A percentile compares a stretch with the other conserved stretches of the same genome.
Conservation (phyloP, 2,888 invertebrate genomes). For the Oegoconia quadripuncta region DNA sequence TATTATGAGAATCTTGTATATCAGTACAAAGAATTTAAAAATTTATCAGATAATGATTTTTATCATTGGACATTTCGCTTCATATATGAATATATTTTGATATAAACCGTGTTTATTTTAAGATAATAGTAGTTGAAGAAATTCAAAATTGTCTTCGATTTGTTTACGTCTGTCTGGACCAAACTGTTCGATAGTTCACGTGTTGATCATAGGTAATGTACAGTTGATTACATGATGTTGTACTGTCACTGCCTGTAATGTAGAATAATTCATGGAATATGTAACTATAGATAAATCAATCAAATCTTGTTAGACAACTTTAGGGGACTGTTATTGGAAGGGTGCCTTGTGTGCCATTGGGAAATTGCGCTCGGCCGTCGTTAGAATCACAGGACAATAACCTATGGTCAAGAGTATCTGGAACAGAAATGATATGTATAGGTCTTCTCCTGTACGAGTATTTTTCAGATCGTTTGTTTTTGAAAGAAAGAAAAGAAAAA, state of each 20-base stretch:
- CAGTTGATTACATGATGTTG: constrained; percentile 40
- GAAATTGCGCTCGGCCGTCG: too few relatives aligned
- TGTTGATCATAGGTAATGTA: constrained; percentile 27
- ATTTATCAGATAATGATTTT: constrained; percentile 33
- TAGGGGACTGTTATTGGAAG: constrained; percentile 20
- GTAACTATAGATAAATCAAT: constrained; percentile 37
- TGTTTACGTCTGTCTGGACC: constrained; percentile 47
- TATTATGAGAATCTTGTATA: constrained; percentile 62
- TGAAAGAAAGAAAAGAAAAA: too few relatives aligned
- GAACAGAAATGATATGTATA: too few relatives aligned
- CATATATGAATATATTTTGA: constrained; percentile 64
- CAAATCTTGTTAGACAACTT: constrained; percentile 24
- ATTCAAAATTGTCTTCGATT: constrained; percentile 30
- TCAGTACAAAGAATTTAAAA: constrained; percentile 71
- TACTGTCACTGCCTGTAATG: constrained; percentile 42
- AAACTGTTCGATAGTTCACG: constrained; percentile 34
- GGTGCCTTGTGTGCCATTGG: too few relatives aligned
- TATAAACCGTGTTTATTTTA: constrained; percentile 56
- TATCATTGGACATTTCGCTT: constrained; percentile 51
- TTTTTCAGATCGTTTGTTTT: too few relatives aligned
- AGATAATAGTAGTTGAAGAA: constrained; percentile 35
- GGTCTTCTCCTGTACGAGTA: too few relatives aligned
- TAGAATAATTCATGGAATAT: constrained; percentile 29
- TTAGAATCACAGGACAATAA: too few relatives aligned
- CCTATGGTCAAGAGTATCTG: too few relatives aligned